A percentile compares a stretch with the other conserved stretches of the same genome.
Conservation (phyloP, 2,797 vertebrate genomes). For the Amblyraja radiata region DNA sequence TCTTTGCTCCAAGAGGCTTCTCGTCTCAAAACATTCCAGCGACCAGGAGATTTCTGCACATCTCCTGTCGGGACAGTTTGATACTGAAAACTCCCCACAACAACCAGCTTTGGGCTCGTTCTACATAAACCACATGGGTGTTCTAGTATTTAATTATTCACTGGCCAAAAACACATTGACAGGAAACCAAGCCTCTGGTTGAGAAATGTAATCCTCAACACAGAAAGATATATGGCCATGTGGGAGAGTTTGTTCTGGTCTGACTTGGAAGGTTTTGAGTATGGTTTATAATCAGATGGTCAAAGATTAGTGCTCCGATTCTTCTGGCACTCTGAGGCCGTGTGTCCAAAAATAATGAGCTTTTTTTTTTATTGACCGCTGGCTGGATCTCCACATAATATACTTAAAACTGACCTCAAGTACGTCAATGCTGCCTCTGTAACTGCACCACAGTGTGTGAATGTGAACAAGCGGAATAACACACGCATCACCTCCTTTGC, state of each 20-base stretch:
- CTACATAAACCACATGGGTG: neutral
- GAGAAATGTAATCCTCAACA: neutral
- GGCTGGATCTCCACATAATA: neutral
- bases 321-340: neutral
- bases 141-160: too few relatives aligned
- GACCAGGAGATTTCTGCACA: neutral
- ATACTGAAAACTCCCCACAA: neutral
- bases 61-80: neutral
- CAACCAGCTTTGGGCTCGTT: neutral
- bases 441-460: neutral
- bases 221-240: neutral
- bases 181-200: neutral
- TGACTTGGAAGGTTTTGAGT: neutral
- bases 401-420: neutral
- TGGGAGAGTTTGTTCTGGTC: neutral
- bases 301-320: neutral
- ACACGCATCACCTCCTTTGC: neutral
- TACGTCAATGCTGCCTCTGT: neutral
- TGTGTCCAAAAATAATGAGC: neutral
- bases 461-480: neutral
- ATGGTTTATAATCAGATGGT: neutral
- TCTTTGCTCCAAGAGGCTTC: neutral
- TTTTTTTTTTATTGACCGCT: neutral
- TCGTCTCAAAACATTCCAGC: neutral
- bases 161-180: neutral